Evolutionary conservation across 2,113 vertebrate species (phyloP), one percentile per base, ranked within the genome.

Genomic region (Noturus placidus): DNA sequence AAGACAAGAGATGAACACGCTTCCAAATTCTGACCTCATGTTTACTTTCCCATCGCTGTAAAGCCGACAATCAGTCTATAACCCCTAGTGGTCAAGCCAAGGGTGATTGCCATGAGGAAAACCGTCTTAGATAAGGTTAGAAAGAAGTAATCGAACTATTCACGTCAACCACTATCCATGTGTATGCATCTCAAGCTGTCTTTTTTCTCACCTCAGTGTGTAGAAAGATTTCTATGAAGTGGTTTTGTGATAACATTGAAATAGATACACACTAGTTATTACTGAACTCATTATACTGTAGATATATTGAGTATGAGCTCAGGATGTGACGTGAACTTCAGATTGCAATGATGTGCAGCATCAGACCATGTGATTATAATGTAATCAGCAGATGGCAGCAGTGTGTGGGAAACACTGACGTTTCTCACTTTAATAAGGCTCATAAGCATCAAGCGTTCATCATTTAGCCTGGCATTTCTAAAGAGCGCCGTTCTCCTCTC

Each of bases 351-450:
- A 30, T 30, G 2, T 63, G 56, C 30, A 38, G 38, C 25, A 50
- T 50, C 9, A n/a, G 20, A 54, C 20, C 33, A 27, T 17, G 77
- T 15, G 30, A 54, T 82, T 76, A 42, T 22, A 13, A 65, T 10
- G 33, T 33, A 61, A 65, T 72, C 88, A 89, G 84, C 70, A 89
- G 88, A 76, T 86, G 84, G 84, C 84, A 83, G 80, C 81, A 69
- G 54, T 54, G 84, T 33, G 59, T 42, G 46, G 56, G 56, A 56
- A 52, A 35, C n/a, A 17, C 2, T 63, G 70, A 30, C 15, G 59
- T n/a, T 54, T 65, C 85, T 35, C 61, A 54, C 74, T 79, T 65
- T 50, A 78, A 86, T 13, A 52, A 33, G 46, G 46, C 42, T 79
- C 85, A 52, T 86, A 69, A 69, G 30, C 77, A n/a, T 33, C n/a